phyloP scores from a whole-genome alignment of 35 echinoderm and acorn worm genomes.

The Apostichopus parvimensis region DNA sequence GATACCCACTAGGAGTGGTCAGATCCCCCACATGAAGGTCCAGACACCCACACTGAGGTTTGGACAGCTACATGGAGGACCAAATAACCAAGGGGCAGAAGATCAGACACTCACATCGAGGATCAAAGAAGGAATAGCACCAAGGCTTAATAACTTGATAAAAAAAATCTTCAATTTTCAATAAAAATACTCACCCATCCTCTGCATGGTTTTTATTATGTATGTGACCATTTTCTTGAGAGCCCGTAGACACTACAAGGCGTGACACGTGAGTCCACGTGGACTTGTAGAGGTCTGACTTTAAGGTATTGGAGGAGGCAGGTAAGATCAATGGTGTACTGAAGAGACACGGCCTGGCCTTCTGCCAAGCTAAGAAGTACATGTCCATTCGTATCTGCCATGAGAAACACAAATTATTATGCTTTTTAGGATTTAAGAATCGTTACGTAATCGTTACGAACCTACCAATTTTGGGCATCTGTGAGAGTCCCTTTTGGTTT shows the following conservation, averaged over 20 bases:
- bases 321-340: conserved; percentile 90
- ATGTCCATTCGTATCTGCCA: conserved; percentile 96
- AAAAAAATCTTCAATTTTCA: too few species aligned
- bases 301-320: conserved; percentile 55
- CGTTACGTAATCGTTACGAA: too few species aligned
- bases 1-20: too few species aligned
- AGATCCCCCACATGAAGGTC: too few species aligned
- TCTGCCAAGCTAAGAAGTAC: conserved; percentile 97
- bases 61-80: too few species aligned
- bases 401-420: background rate
- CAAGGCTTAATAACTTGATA: background rate
- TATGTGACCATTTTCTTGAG: conserved; percentile 65
- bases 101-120: too few species aligned
- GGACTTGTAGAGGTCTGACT: conserved; percentile 79
- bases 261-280: conserved; percentile 90
- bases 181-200: conserved; percentile 86
- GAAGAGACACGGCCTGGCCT: conserved; percentile 88
- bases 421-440: too few species aligned
- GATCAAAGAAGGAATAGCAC: background rate
- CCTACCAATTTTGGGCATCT: too few species aligned
- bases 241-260: conserved; percentile 78
- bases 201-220: conserved; percentile 92
- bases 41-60: too few species aligned
- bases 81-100: too few species aligned
- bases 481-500: too few species aligned